These are phyloP conservation scores for Ectropis crepuscularia DNA, from an alignment of 2,888 invertebrate genomes.

Conservation along the genomic window DNA sequence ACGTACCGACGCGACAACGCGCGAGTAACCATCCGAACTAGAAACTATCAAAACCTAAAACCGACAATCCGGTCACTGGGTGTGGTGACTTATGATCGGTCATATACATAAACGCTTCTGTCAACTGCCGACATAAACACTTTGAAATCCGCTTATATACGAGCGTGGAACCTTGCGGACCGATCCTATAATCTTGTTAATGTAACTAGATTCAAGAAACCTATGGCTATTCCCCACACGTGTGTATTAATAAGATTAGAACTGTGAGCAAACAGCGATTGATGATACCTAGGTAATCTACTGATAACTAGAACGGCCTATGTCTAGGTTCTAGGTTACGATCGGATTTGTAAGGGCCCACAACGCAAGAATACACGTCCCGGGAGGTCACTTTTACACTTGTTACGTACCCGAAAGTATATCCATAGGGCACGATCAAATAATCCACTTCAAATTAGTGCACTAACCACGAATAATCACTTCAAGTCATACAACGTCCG, in stretches of 20 bases:
- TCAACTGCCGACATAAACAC: conserved; percentile 87
- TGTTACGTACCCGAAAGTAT: conserved; percentile 84
- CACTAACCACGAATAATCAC: conserved; percentile 84
- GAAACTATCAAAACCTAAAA: conserved; percentile 80
- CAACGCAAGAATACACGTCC: conserved; percentile 57
- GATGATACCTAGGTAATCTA: conserved; percentile 85
- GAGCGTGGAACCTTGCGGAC: conserved; percentile 84
- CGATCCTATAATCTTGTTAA: conserved; percentile 90
- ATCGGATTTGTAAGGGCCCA: conserved; percentile 69
- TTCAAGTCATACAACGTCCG: conserved; percentile 87
- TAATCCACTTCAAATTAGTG: conserved; percentile 83
- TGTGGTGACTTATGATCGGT: conserved; percentile 86
- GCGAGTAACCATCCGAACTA: conserved; percentile 82
- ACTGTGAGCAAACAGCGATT: conserved; percentile 85
- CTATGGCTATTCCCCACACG: conserved; percentile 86
- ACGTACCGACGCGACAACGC: conserved; percentile 76
- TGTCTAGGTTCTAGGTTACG: conserved; percentile 88
- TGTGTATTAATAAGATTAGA: conserved; percentile 89
- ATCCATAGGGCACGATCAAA: conserved; percentile 85
- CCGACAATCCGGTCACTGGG: conserved; percentile 86
- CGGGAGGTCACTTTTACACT: conserved; percentile 65
- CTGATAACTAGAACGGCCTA: conserved; percentile 87
- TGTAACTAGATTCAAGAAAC: conserved; percentile 92
- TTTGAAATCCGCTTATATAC: conserved; percentile 86
- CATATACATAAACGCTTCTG: conserved; percentile 87